Conservation (phyloP, 2,113 vertebrate genomes). For the Chamaetylas fuelleborni region DNA sequence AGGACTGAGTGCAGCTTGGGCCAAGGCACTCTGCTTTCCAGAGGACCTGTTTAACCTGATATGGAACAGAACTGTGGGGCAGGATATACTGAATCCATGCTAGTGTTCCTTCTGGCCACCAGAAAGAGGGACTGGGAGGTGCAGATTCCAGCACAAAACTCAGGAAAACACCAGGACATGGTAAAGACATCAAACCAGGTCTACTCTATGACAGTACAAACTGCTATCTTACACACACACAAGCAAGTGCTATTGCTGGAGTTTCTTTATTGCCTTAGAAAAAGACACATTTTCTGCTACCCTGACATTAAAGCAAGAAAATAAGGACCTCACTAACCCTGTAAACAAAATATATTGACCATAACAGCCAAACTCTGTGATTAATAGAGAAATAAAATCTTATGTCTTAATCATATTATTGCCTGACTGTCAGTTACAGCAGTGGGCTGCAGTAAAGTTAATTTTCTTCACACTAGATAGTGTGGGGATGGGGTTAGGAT, state of each 20-base stretch:
- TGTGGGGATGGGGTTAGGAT: not conserved
- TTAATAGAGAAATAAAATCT: constrained; percentile 24
- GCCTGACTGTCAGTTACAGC: not conserved
- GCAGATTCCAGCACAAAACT: not conserved
- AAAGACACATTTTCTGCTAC: not conserved
- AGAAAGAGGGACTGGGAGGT: not conserved
- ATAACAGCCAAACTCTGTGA: not conserved
- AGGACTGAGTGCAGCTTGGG: not conserved
- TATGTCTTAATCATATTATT: not conserved
- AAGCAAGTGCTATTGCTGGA: not conserved
- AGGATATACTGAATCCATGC: not conserved
- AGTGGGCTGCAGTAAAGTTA: not conserved
- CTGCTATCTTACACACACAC: not conserved
- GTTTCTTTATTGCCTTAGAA: not conserved
- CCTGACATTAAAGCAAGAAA: not conserved
- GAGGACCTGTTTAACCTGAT: not conserved
- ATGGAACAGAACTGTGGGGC: not conserved
- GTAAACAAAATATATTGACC: not conserved
- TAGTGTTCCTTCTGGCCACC: not conserved
- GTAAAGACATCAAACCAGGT: not conserved
- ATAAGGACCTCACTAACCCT: not conserved
- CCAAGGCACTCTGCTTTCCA: not conserved
- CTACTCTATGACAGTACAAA: not conserved
- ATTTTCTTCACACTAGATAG: not conserved
- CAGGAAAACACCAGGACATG: not conserved